phyloP scores from a whole-genome alignment of 2,888 invertebrate genomes.

The Lacanobia oleracea region DNA sequence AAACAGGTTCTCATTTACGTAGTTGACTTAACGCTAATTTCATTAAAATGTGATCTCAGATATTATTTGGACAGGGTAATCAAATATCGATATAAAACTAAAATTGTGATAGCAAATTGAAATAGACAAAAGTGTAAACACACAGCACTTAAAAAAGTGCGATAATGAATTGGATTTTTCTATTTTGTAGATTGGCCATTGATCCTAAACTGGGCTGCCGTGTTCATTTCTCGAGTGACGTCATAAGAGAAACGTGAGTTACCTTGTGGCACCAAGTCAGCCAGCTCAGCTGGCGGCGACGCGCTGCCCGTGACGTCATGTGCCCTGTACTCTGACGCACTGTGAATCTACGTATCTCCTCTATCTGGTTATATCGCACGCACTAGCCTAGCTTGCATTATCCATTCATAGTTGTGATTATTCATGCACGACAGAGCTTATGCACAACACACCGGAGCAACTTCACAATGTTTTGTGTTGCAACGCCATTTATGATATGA shows the following conservation, averaged over 20 bases:
- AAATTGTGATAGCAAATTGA: slow-evolving; percentile 7
- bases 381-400: slow-evolving; percentile 53
- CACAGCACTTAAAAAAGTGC: slow-evolving; percentile 60
- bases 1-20: slow-evolving; percentile 33
- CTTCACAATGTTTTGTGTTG: slow-evolving; percentile 49
- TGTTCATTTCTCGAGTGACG: slow-evolving; percentile 89
- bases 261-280: slow-evolving; percentile 63
- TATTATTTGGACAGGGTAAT: neutral
- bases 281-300: slow-evolving; percentile 72
- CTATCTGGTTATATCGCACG: slow-evolving; percentile 40
- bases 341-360: slow-evolving; percentile 21
- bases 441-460: slow-evolving; percentile 34
- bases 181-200: slow-evolving; percentile 91
- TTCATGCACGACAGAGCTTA: slow-evolving; percentile 48
- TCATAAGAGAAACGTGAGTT: slow-evolving; percentile 90
- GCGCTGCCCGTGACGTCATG: slow-evolving; percentile 77
- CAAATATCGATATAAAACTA: slow-evolving; percentile 1
- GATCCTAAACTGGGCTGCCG: slow-evolving; percentile 89
- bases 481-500: slow-evolving; percentile 35
- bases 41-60: slow-evolving; percentile 29
- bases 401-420: slow-evolving; percentile 54
- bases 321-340: slow-evolving; percentile 53
- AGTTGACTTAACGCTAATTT: slow-evolving; percentile 30
- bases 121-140: slow-evolving; percentile 19
- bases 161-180: slow-evolving; percentile 82